These are phyloP conservation scores for Mellilla xanthometata DNA, from an alignment of 2,888 invertebrate genomes.

Conservation along the genomic window DNA sequence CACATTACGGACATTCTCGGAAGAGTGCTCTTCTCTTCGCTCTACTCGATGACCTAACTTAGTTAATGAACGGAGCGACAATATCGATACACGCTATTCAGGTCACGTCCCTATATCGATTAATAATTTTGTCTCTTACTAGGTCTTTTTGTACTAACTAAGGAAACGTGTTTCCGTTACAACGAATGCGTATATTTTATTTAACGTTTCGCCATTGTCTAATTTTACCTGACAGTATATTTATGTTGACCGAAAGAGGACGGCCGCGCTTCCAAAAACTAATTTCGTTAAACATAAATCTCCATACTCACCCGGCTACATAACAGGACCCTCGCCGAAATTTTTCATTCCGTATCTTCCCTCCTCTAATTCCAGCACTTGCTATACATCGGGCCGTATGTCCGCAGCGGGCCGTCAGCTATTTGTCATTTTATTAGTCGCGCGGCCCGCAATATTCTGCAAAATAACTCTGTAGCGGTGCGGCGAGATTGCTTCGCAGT, in stretches of 20 bases:
- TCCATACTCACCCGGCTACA: slow-evolving; percentile 19
- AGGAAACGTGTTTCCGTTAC: no score
- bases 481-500: slow-evolving; percentile 73
- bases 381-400: slow-evolving; percentile 47
- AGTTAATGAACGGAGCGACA: not conserved
- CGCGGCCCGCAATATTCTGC: slow-evolving; percentile 71
- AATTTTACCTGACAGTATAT: slow-evolving; percentile 12
- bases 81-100: no score
- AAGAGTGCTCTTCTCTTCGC: not conserved
- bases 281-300: slow-evolving; percentile 25
- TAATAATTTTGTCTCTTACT: no score
- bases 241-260: slow-evolving; percentile 18
- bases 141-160: no score
- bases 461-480: slow-evolving; percentile 68
- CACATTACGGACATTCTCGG: slow-evolving; percentile 7
- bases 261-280: slow-evolving; percentile 16
- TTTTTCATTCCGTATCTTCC: slow-evolving; percentile 31
- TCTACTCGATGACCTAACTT: not conserved
- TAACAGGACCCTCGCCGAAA: slow-evolving; percentile 23
- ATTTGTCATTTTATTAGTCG: slow-evolving; percentile 80
- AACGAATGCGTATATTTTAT: no score
- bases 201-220: not conserved
- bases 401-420: slow-evolving; percentile 55
- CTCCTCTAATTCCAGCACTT: slow-evolving; percentile 36
- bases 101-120: no score